phyloP scores from a whole-genome alignment of 35 echinoderm and acorn worm genomes.

The Apostichopus californicus region DNA sequence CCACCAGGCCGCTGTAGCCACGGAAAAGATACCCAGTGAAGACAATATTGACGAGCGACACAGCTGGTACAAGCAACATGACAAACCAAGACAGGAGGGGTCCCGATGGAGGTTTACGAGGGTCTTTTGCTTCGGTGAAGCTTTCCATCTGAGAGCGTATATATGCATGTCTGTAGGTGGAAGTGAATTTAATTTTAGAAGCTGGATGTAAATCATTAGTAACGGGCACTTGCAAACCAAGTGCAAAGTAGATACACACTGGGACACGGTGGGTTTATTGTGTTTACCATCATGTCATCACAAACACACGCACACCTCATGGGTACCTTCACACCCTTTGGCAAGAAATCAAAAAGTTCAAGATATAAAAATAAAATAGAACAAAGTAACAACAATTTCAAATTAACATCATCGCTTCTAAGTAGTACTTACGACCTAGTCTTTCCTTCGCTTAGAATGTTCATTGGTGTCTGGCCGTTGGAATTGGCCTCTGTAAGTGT shows the following conservation, averaged over 20 bases:
- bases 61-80: conserved; percentile 69
- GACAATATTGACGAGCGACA: conserved; percentile 54
- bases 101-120: conserved; percentile 64
- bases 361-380: too few species aligned
- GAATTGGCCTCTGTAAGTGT: conserved; percentile 66
- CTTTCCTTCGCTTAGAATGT: conserved; percentile 66
- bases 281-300: too few species aligned
- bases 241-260: conserved; percentile 40
- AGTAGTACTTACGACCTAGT: conserved; percentile 53
- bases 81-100: conserved; percentile 85
- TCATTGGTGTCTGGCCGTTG: conserved; percentile 72
- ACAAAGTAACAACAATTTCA: too few species aligned
- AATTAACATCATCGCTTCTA: too few species aligned
- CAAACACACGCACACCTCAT: conserved; percentile 15
- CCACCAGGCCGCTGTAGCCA: conserved; percentile 50
- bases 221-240: conserved; percentile 67
- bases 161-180: conserved; percentile 64
- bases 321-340: conserved; percentile 40
- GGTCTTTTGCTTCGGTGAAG: conserved; percentile 54
- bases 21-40: conserved; percentile 2
- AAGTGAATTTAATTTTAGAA: conserved; percentile 19
- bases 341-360: too few species aligned
- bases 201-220: conserved; percentile 65
- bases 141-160: conserved; percentile 67
- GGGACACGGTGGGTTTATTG: background rate